These are phyloP conservation scores for Lithosia quadra DNA, from an alignment of 2,888 invertebrate genomes.

Conservation along the genomic window DNA sequence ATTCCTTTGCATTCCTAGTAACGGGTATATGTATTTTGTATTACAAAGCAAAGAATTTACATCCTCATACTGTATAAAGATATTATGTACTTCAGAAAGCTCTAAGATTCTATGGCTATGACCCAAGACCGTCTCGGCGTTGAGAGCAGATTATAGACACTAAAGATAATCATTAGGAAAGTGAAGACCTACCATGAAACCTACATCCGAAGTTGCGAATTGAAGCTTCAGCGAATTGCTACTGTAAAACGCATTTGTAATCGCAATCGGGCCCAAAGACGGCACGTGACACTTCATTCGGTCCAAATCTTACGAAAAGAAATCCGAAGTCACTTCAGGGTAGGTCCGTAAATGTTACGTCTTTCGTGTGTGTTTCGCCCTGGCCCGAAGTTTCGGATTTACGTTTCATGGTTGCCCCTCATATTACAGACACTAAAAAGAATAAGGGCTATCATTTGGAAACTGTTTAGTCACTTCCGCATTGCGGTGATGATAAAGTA, in stretches of 20 bases:
- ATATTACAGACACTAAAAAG: not conserved
- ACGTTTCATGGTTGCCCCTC: not conserved
- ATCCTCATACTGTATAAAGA: not conserved
- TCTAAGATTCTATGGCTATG: not conserved
- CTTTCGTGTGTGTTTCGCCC: not conserved
- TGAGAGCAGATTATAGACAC: not conserved
- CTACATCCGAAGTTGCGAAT: not conserved
- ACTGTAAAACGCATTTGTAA: not conserved
- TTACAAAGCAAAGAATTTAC: not conserved
- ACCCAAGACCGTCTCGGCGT: not conserved
- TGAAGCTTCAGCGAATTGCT: not conserved
- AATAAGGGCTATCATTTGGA: not conserved
- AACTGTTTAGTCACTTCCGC: constrained; percentile 2
- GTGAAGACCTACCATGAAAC: not conserved
- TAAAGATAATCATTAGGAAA: not conserved
- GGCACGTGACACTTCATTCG: not conserved
- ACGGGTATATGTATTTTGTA: no score
- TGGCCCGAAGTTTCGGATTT: not conserved
- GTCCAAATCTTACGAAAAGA: not conserved
- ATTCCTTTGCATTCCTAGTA: no score
- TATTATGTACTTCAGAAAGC: not conserved
- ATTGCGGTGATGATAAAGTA: not conserved
- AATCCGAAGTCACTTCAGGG: not conserved
- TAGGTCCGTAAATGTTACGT: not conserved
- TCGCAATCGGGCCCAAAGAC: not conserved